Base-by-base conservation (phyloP, 2,797 vertebrate genomes). In the Parauchenoglanis punctatus region DNA sequence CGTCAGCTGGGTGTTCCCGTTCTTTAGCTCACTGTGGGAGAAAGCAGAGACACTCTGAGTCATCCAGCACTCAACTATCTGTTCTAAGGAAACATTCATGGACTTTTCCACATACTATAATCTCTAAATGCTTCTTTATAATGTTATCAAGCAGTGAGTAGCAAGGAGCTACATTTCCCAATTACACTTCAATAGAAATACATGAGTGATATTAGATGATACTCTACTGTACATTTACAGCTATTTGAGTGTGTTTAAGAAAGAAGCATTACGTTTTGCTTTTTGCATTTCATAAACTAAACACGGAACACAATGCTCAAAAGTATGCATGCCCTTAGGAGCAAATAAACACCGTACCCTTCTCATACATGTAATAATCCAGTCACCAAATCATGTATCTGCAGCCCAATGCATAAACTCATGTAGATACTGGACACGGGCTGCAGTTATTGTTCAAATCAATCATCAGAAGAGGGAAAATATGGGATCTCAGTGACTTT, bases 21-120 rank as follows among this genome's bases (percentile, higher is more conserved):
- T 91, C 91, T 84, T 17, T 85, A 72, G 44, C 81, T 91, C 28
- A 88, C 94, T 94, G 92, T 46, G 73, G 88, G 70, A 90, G 56
- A 92, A 70, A 91, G 65, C 82, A 84, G 20, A 73, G 63, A 87
- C 25, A 89, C 46, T 59, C 81, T 85, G 56, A 65, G 61, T 40
- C 7, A 5, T 73, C 25, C 17, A 54, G 85, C 54, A 85, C 54
- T 83, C 6, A 46, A 68, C 7, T 67, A 86, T 59, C 1, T 63
- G 11, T 81, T 25, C 28, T 63, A 7, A 59, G 25, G 25, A 76
- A 49, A 56, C 52, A 56, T 49, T 78, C 52, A 78, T 35, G 35
- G 15, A 18, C 3, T 35, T 7, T 67, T 78, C n/a, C 46, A 77
- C n/a, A 46, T 58, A 17, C 61, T 67, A 56, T 78, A 40, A 67